A percentile compares a stretch with the other conserved stretches of the same genome.
phyloP scores from a whole-genome alignment of 2,113 vertebrate species.

The Scortum barcoo region DNA sequence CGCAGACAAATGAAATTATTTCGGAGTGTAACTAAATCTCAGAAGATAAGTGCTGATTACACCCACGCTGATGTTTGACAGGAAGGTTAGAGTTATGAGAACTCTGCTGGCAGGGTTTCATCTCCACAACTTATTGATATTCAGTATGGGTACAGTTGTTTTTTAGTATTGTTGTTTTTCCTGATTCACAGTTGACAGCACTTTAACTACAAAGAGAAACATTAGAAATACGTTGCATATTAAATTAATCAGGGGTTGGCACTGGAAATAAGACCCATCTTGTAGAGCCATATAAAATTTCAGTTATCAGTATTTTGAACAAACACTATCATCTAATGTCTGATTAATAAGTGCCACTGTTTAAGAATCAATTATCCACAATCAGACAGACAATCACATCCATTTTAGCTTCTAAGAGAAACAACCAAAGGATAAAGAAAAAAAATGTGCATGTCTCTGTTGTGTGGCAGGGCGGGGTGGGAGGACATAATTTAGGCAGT shows the following conservation, averaged over 20 bases:
- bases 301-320: slow-evolving; percentile 26
- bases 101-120: slow-evolving; percentile 38
- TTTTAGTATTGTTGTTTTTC: slow-evolving; percentile 23
- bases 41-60: slow-evolving; percentile 33
- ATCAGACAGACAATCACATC: slow-evolving; percentile 48
- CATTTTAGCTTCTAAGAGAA: slow-evolving; percentile 38
- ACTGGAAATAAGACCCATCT: neutral
- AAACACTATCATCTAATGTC: slow-evolving; percentile 12
- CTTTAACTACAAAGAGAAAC: slow-evolving; percentile 35
- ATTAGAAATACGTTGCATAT: slow-evolving; percentile 25
- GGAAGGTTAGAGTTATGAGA: slow-evolving; percentile 34
- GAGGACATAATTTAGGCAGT: slow-evolving; percentile 56
- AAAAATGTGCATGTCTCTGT: slow-evolving; percentile 53
- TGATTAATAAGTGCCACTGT: slow-evolving; percentile 41
- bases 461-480: slow-evolving; percentile 51
- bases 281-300: slow-evolving; percentile 11
- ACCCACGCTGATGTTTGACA: slow-evolving; percentile 47
- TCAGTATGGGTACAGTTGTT: slow-evolving; percentile 28
- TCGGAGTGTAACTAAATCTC: slow-evolving; percentile 10
- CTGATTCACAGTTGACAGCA: slow-evolving; percentile 9
- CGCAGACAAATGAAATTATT: slow-evolving; percentile 13
- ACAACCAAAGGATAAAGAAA: slow-evolving; percentile 37
- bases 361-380: slow-evolving; percentile 60
- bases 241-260: slow-evolving; percentile 25
- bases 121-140: slow-evolving; percentile 46